phyloP scores from a whole-genome alignment of 2,888 invertebrate genomes.

The Anthrax anthrax region DNA sequence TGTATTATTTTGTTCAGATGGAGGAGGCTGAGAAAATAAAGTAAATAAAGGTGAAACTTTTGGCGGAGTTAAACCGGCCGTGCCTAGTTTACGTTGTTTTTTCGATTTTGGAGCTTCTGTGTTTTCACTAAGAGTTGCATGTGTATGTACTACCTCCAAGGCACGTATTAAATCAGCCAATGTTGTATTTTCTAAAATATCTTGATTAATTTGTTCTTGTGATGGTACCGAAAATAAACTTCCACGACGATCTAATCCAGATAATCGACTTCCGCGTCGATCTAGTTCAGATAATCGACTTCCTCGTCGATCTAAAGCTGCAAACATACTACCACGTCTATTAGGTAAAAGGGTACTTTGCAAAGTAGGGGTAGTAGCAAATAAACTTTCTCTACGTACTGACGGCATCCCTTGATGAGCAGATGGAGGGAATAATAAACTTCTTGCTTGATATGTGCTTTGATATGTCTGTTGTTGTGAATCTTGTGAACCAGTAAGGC shows the following conservation, averaged over 20 bases:
- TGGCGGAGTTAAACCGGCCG: slow-evolving; percentile 37
- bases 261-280: slow-evolving; percentile 21
- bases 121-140: neutral
- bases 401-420: neutral
- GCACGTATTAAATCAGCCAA: slow-evolving; percentile 69
- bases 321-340: too few relatives aligned
- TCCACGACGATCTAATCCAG: slow-evolving; percentile 25
- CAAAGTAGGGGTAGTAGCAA: slow-evolving; percentile 4
- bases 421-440: neutral
- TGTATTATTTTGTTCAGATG: neutral
- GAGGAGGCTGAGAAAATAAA: slow-evolving; percentile 28
- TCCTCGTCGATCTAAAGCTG: slow-evolving; percentile 21
- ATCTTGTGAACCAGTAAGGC: neutral
- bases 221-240: slow-evolving; percentile 33
- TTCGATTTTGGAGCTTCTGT: slow-evolving; percentile 6
- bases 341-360: neutral
- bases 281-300: slow-evolving; percentile 24
- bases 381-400: slow-evolving; percentile 23
- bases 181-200: slow-evolving; percentile 64
- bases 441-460: slow-evolving; percentile 1
- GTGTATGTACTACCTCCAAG: slow-evolving; percentile 49
- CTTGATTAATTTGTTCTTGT: slow-evolving; percentile 22
- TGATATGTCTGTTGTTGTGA: neutral
- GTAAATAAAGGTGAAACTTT: slow-evolving; percentile 36
- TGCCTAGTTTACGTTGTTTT: slow-evolving; percentile 39